phyloP scores from a whole-genome alignment of 2,797 vertebrate genomes.

The Lepidocolaptes lacrymiger region DNA sequence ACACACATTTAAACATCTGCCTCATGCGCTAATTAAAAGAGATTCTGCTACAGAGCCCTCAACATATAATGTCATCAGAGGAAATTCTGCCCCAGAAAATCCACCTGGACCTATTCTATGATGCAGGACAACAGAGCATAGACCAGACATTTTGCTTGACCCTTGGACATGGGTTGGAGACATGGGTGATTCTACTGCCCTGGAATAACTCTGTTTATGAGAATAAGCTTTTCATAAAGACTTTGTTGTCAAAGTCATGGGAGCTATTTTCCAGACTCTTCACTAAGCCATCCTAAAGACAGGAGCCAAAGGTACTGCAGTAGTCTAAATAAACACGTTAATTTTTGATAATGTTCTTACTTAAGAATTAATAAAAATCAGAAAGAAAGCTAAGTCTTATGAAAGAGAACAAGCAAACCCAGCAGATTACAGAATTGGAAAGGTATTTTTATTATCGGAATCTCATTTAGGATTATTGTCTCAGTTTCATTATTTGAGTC shows the following conservation, averaged over 20 bases:
- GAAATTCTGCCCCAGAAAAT: neutral
- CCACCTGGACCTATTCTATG: neutral
- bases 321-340: neutral
- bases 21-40: neutral
- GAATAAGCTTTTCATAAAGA: neutral
- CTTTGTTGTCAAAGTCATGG: neutral
- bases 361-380: neutral
- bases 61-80: neutral
- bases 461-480: neutral
- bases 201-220: neutral
- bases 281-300: neutral
- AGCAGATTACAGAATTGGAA: neutral
- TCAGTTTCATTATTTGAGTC: neutral
- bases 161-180: rapidly evolving
- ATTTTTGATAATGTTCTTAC: neutral
- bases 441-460: neutral
- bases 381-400: neutral
- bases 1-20: neutral
- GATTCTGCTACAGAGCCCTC: neutral
- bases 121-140: neutral
- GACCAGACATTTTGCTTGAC: neutral
- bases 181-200: neutral
- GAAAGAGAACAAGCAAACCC: neutral
- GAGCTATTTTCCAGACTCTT: neutral
- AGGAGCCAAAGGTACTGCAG: neutral